Evolutionary conservation across 2,797 vertebrate genomes (phyloP), one percentile per base, ranked within the genome.

Genomic region (Channa striata): DNA sequence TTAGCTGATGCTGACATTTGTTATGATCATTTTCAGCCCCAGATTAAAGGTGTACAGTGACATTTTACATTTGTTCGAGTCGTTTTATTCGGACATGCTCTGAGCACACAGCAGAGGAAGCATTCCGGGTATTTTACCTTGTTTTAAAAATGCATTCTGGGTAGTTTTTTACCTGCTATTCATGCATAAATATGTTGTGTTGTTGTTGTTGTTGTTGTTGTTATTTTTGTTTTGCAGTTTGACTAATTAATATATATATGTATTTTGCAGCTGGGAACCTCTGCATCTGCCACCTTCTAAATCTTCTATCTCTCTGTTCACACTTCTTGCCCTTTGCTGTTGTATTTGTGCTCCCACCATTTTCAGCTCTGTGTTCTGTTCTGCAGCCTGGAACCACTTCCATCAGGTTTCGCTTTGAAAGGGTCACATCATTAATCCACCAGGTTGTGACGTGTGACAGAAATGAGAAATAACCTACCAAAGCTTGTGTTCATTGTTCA

Each of bases 1-100:
- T 87, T 88, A 88, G 84, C 66, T 58, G 82, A 80, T 69, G 72
- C 82, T 91, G 86, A 86, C 90, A 92, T 92, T 92, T 91, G 84
- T 92, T 85, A 69, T 57, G 63, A 88, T 89, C 78, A 78, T 87
- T 90, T 83, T 65, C 83, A 77, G 78, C 59, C 47, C 11, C 6
- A 42, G 76, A 79, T 84, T 83, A 74, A 78, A 84, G 80, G 48
- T 66, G 65, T 70, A 75, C 70, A 43, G 46, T 86, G 87, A 82
- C 85, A 91, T 88, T 90, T 84, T 77, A 76, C 79, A 77, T 66
- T 70, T 72, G 80, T 84, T 68, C 39, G 59, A 76, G 40, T 81
- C 64, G 61, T 76, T 81, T 53, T 48, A 40, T 54, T 5, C 19
- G 0, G 40, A 64, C 47, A 6, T 21, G 72, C 53, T 77, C 42